Evolutionary conservation across 2,888 invertebrate species (phyloP), one percentile per base, ranked within the genome.

Genomic region (Linyphia triangularis): DNA sequence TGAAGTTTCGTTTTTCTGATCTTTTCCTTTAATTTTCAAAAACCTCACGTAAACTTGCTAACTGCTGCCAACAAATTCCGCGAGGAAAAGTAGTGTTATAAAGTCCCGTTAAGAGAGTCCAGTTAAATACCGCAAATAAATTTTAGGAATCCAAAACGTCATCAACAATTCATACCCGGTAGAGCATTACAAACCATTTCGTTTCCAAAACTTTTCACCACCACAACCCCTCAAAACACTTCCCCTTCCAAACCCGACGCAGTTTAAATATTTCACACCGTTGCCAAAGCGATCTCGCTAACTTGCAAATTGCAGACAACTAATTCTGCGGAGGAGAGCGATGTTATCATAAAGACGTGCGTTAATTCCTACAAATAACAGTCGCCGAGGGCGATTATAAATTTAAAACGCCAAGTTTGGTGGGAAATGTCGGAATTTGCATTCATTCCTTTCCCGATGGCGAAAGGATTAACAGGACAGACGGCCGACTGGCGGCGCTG

Each of bases 341-440:
- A n/a, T 28, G 51, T 72, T 72, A 26, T 57, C 72, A 30, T 72
- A 13, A 72, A 75, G 61, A 59, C 59, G 75, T 33, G n/a, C 37
- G 75, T 33, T 75, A 75, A 75, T 75, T 61, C 75, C 75, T 33
- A 75, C 75, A 9, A 75, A 75, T 75, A 75, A 75, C 75, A 75
- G 59, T 70, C 69, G 33, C 73, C 51, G 33, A 33, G 59, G 75
- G 59, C 33, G 75, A 75, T 75, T 75, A 75, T 75, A 75, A 75
- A 75, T 75, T 75, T 61, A 59, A 59, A 61, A 59, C 57, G 72
- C 72, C 28, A 72, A 26, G 51, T 28, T 26, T 28, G 19, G 37
- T 9, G 1, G 69, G 28, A 51, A 51, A 57, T 28, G 51, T 7
- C n/a, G 59, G 61, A 61, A 75, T 75, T 75, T 37, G 75, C 61